A percentile compares a stretch with the other conserved stretches of the same genome.
Conservation (phyloP, 53 echinoderm and acorn worm genomes). For the Henricia sp. region DNA sequence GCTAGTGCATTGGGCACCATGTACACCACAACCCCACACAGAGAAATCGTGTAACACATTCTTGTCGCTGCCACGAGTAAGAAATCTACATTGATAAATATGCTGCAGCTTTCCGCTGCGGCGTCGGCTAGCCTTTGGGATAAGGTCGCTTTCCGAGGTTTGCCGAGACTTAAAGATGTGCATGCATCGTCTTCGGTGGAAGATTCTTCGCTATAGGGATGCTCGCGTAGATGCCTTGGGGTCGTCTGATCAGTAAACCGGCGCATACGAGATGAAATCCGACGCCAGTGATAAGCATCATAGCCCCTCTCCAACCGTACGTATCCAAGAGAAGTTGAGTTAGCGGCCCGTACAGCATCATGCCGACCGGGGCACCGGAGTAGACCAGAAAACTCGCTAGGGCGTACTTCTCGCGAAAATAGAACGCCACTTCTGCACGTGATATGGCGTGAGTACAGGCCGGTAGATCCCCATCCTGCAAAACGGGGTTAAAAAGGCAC, state of each 20-base stretch:
- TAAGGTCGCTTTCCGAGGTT: background rate
- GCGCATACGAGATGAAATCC: background rate
- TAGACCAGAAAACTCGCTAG: slow-evolving; percentile 6
- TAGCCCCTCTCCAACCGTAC: slow-evolving; percentile 58
- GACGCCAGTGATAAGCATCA: slow-evolving; percentile 30
- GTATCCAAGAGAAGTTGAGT: slow-evolving; percentile 30
- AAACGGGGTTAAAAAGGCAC: too few relatives aligned
- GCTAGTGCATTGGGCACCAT: slow-evolving; percentile 38
- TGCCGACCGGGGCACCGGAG: slow-evolving; percentile 10
- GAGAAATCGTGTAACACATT: background rate
- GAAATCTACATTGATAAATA: background rate
- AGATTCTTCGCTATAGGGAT: background rate
- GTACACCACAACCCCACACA: slow-evolving; percentile 20
- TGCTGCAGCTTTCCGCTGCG: background rate
- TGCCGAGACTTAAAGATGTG: background rate
- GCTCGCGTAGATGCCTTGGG: background rate
- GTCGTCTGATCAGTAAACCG: slow-evolving; percentile 27
- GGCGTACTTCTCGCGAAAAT: slow-evolving; percentile 28
- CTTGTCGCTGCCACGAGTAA: background rate
- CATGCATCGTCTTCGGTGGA: too few relatives aligned
- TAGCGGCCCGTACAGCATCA: slow-evolving; percentile 31
- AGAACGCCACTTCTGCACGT: slow-evolving; percentile 14
- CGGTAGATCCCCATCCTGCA: too few relatives aligned
- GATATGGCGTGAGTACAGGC: background rate
- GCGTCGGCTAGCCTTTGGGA: background rate